Conservation (phyloP, 1,140 invertebrate species). For the Drosophila arizonae region DNA sequence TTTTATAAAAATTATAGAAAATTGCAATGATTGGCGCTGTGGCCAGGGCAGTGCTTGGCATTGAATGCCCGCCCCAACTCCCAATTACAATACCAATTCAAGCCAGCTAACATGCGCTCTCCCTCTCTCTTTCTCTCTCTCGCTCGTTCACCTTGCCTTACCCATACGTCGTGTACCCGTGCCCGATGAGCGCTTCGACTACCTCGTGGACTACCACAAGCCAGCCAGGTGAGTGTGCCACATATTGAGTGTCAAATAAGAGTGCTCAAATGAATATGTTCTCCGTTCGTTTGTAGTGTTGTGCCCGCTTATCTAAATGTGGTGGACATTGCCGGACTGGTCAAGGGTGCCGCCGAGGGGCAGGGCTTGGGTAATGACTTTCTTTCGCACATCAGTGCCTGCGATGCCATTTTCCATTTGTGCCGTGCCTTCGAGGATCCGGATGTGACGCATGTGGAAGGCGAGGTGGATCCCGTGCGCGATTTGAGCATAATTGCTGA, state of each 20-base stretch:
- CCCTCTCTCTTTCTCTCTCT: conserved; percentile 4
- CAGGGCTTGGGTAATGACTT: conserved; percentile 99
- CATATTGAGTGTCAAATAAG: conserved; percentile 18
- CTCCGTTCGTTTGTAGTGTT: conserved; percentile 87
- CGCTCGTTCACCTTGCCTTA: conserved; percentile 73
- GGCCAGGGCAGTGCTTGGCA: conserved; percentile 46
- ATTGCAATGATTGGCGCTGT: conserved; percentile 76
- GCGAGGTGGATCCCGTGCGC: conserved; percentile 97
- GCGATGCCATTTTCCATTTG: conserved; percentile 99
- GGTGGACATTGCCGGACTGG: conserved; percentile 98
- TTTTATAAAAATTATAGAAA: conserved; percentile 79
- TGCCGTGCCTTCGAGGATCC: conserved; percentile 99
- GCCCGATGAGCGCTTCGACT: conserved; percentile 97
- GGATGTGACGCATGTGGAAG: conserved; percentile 99
- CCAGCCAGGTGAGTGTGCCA: conserved; percentile 91
- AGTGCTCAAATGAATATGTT: background rate
- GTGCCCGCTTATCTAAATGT: conserved; percentile 98
- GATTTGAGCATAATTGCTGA: conserved; percentile 98
- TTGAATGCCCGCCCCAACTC: conserved; percentile 34
- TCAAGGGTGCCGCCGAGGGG: conserved; percentile 98
- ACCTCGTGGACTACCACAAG: conserved; percentile 96
- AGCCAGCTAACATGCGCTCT: conserved; percentile 53
- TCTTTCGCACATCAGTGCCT: conserved; percentile 98
- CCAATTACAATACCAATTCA: conserved; percentile 33
- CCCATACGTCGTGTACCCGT: conserved; percentile 97